These are phyloP conservation scores for Folsomia manolachei DNA, from an alignment of 2,888 invertebrate species.

Conservation along the genomic window DNA sequence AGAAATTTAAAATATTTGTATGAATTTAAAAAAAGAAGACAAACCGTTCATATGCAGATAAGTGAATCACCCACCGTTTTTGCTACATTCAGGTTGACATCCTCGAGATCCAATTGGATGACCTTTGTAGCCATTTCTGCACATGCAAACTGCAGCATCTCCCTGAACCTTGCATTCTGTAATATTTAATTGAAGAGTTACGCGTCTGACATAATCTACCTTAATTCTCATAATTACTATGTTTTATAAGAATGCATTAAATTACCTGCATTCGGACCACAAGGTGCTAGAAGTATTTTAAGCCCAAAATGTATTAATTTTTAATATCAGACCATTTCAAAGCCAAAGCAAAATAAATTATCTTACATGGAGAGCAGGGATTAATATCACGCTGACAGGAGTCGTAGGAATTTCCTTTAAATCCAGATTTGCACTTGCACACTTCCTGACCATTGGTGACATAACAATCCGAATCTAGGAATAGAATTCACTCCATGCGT, in stretches of 20 bases:
- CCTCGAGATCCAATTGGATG: conserved; percentile 62
- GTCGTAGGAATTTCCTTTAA: conserved; percentile 73
- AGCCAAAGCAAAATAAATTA: not conserved
- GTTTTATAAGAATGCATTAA: not conserved
- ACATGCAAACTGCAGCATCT: conserved; percentile 72
- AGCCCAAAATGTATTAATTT: not conserved
- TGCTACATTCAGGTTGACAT: conserved; percentile 70
- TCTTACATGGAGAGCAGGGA: conserved; percentile 64
- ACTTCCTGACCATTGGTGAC: conserved; percentile 72
- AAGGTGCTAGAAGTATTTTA: conserved; percentile 1
- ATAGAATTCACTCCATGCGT: not conserved
- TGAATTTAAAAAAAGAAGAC: too few species aligned
- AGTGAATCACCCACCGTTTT: conserved; percentile 59
- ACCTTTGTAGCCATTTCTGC: conserved; percentile 71
- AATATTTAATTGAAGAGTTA: conserved; percentile 23
- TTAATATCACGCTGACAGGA: conserved; percentile 70
- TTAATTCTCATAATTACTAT: not conserved
- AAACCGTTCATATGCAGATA: too few species aligned
- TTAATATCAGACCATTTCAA: not conserved
- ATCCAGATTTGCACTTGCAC: conserved; percentile 76
- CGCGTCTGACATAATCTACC: not conserved
- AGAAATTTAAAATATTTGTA: not conserved
- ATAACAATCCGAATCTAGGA: conserved; percentile 71
- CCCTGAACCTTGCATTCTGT: conserved; percentile 71
- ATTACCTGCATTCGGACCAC: conserved; percentile 52